Base-by-base conservation (phyloP, 2,888 invertebrate genomes). In the Drosophila infuscata region DNA sequence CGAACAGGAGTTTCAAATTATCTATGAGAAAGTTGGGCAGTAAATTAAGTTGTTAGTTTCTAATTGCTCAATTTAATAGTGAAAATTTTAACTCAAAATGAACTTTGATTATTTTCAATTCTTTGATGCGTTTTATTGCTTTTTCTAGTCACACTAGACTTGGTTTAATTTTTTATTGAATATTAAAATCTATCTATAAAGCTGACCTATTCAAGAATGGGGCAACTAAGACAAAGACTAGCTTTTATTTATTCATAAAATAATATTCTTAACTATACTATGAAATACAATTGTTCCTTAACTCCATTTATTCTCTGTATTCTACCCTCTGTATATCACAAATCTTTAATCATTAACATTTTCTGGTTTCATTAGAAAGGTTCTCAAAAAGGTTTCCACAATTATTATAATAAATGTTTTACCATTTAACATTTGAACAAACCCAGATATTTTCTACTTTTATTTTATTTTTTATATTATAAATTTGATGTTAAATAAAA, bases 111-210 rank as follows among this genome's bases (percentile, higher is more conserved):
- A 25, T 46, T 8, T 20, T 3, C n/a, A 11, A 11, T 43, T 0
- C 43, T 11, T 43, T 3, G 11, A 43, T n/a, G 11, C n/a, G 0
- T 6, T 20, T 0, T 17, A 17, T 17, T 12, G 35, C 1, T 5
- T 35, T 35, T 35, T 12, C 38, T 20, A 5, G 43, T 12, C 20
- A 43, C 6, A 20, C 20, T 20, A 3, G 20, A 43, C 12, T 41
- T n/a, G 0, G 11, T 2, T 41, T 41, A 9, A 2, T 9, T n/a
- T 17, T 17, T 4, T 17, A n/a, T 9, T n/a, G 9, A 41, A 41
- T 41, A 9, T 9, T 12, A 1, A 12, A 12, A 12, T 4, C 5
- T 12, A 35, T 35, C 12, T 12, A 35, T 35, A 35, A 35, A 5
- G 5, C 35, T 38, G 17, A 38, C 7, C 38, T 17, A 38, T 17